Conservation (phyloP, 2,888 invertebrate genomes). For the Caenorhabditis sp. region DNA sequence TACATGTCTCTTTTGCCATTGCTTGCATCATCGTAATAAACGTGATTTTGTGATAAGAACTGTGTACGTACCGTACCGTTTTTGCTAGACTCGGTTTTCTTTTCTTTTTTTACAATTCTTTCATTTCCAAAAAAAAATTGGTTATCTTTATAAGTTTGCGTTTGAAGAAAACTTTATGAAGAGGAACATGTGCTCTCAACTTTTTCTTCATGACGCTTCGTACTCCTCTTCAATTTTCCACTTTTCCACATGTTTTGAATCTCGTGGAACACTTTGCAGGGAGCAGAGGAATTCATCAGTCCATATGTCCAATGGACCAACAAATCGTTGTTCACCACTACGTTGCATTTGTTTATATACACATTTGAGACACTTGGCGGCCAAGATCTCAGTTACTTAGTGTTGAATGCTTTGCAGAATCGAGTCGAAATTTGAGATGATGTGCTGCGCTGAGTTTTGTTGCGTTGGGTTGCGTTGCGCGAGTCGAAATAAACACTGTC, state of each 20-base stretch:
- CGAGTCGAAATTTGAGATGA: slow-evolving; percentile 35
- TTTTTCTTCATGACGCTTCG: slow-evolving; percentile 27
- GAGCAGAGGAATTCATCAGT: slow-evolving; percentile 4
- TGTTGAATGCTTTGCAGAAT: not conserved
- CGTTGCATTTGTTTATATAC: slow-evolving; percentile 29
- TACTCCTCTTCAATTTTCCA: not conserved
- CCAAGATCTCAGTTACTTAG: too few species aligned
- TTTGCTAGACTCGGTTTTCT: too few species aligned
- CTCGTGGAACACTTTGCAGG: slow-evolving; percentile 36
- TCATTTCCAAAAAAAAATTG: too few species aligned
- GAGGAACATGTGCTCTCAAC: slow-evolving; percentile 40
- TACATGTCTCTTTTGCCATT: slow-evolving; percentile 48
- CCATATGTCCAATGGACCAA: slow-evolving; percentile 9
- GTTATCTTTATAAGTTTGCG: slow-evolving; percentile 1
- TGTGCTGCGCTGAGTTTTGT: too few species aligned
- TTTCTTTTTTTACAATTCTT: too few species aligned
- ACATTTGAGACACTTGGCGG: slow-evolving; percentile 10
- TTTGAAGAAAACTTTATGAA: not conserved
- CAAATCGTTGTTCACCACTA: slow-evolving; percentile 5
- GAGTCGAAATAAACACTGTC: slow-evolving; percentile 51
- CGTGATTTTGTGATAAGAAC: slow-evolving; percentile 45
- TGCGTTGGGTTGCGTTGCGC: too few species aligned
- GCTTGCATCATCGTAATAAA: slow-evolving; percentile 55
- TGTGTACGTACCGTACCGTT: slow-evolving; percentile 14
- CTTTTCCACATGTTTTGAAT: slow-evolving; percentile 44